phyloP scores from a whole-genome alignment of 30 jellyfish, hydroid and myxozoan genomes.

The Rhopilema esculentum region DNA sequence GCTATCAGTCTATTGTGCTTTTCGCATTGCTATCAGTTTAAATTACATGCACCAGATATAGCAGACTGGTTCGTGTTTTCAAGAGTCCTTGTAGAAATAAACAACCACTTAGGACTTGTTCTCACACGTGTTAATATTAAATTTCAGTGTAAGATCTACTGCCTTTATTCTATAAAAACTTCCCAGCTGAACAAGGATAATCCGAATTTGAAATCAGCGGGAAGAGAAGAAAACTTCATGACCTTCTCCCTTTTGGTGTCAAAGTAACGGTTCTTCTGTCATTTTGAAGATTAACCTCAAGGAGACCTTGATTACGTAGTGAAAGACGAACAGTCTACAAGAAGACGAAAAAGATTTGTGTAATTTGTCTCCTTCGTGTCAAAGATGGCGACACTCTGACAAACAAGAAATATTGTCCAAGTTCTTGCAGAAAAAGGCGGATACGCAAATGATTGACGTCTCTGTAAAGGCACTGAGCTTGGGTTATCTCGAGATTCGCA shows the following conservation, averaged over 20 bases:
- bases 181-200: conserved; percentile 10
- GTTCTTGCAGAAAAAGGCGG: background rate
- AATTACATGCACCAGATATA: too few relatives aligned
- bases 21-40: too few relatives aligned
- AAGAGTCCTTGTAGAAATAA: background rate
- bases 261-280: conserved; percentile 22
- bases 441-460: background rate
- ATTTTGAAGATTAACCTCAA: background rate
- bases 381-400: background rate
- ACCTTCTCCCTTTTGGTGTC: conserved; percentile 10
- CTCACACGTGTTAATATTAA: too few relatives aligned
- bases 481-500: background rate
- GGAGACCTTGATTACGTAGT: background rate
- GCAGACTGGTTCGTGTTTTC: background rate
- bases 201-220: conserved; percentile 16
- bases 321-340: conserved; percentile 2
- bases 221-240: background rate
- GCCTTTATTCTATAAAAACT: background rate
- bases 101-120: background rate
- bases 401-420: background rate
- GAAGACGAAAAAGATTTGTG: background rate
- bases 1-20: too few relatives aligned
- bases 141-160: too few relatives aligned
- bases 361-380: background rate
- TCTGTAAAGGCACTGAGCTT: background rate